Evolutionary conservation across 2,888 invertebrate species (phyloP), one percentile per base, ranked within the genome.

Genomic region (Ariolimax columbianus): DNA sequence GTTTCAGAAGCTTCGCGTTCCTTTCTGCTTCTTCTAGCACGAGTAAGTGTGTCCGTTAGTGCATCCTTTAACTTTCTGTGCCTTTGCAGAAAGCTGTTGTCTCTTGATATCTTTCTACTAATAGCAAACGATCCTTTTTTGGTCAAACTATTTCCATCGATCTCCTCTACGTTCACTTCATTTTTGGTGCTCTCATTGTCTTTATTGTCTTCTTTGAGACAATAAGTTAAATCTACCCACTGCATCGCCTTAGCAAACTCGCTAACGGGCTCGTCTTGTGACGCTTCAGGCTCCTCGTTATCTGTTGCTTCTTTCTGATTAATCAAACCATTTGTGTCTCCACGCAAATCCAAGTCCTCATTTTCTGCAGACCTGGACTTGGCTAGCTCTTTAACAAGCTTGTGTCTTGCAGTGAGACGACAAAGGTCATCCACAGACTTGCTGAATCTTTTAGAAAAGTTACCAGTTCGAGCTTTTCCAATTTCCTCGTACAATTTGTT

Each of bases 211-310:
- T 75, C 81, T 14, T 66, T 11, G 19, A 75, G 78, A 33, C 85
- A 85, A 23, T 81, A 85, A 11, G 85, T 85, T 36, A 85, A 81
- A 30, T 85, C 85, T 26, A 85, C 81, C 85, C 85, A 85, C 55
- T 85, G 81, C 85, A 85, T 80, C 30, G 68, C 66, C 30, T 47
- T 59, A n/a, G 81, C 80, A 43, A 85, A 81, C 43, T 81, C 85
- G 79, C 85, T 85, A 36, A 73, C 1, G 19, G 85, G 55, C 47
- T 85, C 85, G 55, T 79, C 79, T 2, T 38, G 40, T 63, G 26
- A 23, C 23, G 47, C 0, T 43, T 36, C 78, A n/a, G 68, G 3
- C 1, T 30, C 47, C 0, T 78, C 51, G 9, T 51, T 17, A 4
- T 70, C 11, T 7, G 33, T 17, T 40, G 33, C 23, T 40, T 75